These are phyloP conservation scores for Brachyalestes nurse DNA, from an alignment of 2,797 vertebrate genomes.

Conservation along the genomic window DNA sequence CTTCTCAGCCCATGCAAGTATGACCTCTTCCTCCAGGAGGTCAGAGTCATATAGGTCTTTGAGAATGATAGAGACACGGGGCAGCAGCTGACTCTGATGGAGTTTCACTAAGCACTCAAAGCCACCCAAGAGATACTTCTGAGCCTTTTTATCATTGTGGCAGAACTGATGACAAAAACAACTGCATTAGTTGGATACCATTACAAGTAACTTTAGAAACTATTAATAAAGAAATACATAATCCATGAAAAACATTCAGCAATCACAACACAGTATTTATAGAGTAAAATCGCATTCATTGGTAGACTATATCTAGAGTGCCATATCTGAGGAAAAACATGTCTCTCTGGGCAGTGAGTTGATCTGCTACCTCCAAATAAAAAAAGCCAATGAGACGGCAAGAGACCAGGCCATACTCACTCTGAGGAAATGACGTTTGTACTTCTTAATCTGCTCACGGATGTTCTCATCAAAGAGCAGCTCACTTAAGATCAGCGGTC, in stretches of 20 bases:
- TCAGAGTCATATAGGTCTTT: constrained; percentile 98
- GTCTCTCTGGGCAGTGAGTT: background rate
- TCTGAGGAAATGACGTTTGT: constrained; percentile 93
- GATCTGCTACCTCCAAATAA: background rate
- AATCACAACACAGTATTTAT: background rate
- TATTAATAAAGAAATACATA: background rate
- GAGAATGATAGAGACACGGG: constrained; percentile 92
- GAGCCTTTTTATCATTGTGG: constrained; percentile 98
- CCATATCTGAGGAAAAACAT: background rate
- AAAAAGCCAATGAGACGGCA: background rate
- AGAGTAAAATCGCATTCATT: background rate
- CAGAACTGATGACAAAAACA: constrained; percentile 83
- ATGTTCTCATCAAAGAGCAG: constrained; percentile 95
- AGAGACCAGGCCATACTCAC: constrained; percentile 71
- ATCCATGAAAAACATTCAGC: background rate
- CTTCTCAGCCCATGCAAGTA: constrained; percentile 97
- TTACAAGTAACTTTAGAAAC: background rate
- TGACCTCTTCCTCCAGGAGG: constrained; percentile 95
- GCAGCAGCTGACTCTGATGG: constrained; percentile 90
- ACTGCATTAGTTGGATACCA: background rate
- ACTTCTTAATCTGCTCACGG: constrained; percentile 95
- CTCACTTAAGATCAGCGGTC: constrained; percentile 93
- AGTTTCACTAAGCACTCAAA: constrained; percentile 97
- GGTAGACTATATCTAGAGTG: background rate
- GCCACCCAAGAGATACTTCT: constrained; percentile 94